Base-by-base conservation (phyloP, 2,888 invertebrate species). In the Drosophila greeni region DNA sequence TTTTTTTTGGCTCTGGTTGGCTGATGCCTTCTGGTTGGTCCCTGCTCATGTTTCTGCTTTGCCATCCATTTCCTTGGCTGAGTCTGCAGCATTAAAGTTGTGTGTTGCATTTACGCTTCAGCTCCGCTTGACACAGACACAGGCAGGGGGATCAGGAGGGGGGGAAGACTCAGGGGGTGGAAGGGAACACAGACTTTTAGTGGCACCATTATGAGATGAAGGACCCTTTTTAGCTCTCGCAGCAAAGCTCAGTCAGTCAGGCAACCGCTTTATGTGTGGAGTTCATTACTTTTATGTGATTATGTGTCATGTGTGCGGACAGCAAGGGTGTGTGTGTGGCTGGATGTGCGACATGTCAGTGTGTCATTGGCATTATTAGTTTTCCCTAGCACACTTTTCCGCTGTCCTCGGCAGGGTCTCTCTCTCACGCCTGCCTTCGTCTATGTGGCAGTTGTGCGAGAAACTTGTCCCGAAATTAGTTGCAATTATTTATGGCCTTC, bases 231-330 rank as follows among this genome's bases (percentile, higher is more conserved):
- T 65, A 43, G 65, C 24, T 20, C 51, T 43, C 42, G 67, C 34
- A 58, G 33, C 56, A 49, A 60, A 54, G 53, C 51, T 42, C 23
- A 53, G 60, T 78, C 67, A 70, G 64, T 62, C 76, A 58, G 56
- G 54, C 59, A 55, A 71, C 60, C 71, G 68, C 70, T 81, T 80
- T 76, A 77, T 79, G 66, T 70, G 57, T 31, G 43, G 70, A 84
- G 80, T 80, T 80, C 82, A 80, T 80, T 80, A 84, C 80, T 79
- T 80, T 80, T 76, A 82, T 80, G 84, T 70, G 74, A 82, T 79
- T 82, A 79, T 78, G 76, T 84, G 76, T 74, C 76, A 69, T 16
- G 66, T 66, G 57, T 57, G 52, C 48, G 40, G 37, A 20, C 59
- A 23, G 45, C 39, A 47, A 20, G 53, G 18, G 31, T 40, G 23